A percentile compares a stretch with the other conserved stretches of the same genome.
Conservation (phyloP, 2,113 vertebrate genomes). For the Epinephelus lanceolatus region DNA sequence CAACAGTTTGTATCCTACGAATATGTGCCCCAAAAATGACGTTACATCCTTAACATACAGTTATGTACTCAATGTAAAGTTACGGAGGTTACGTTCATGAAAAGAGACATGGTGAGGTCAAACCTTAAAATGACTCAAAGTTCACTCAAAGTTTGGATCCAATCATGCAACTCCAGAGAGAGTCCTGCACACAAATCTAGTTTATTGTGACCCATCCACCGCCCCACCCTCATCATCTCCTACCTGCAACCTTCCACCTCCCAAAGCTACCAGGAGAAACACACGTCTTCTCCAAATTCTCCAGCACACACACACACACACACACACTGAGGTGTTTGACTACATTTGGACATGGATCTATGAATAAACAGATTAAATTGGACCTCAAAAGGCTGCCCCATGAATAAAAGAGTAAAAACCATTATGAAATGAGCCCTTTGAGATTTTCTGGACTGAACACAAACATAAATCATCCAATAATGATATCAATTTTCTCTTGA, state of each 20-base stretch:
- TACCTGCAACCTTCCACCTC: neutral
- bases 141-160: too few species aligned
- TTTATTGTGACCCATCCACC: too few species aligned
- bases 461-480: constrained; percentile 25
- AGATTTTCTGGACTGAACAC: neutral
- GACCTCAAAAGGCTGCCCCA: neutral
- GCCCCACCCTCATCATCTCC: neutral
- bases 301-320: neutral
- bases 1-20: too few species aligned
- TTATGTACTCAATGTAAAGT: too few species aligned
- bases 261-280: neutral
- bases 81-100: too few species aligned
- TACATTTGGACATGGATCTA: neutral
- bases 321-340: neutral
- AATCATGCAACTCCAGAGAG: too few species aligned
- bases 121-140: too few species aligned
- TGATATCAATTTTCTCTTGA: neutral
- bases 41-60: too few species aligned
- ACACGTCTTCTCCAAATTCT: too few species aligned
- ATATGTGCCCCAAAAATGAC: too few species aligned
- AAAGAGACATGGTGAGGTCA: too few species aligned
- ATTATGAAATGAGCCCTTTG: neutral
- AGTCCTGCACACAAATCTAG: too few species aligned
- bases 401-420: neutral
- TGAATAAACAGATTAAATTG: neutral